These are phyloP conservation scores for Panzeria rudis DNA, from an alignment of 2,888 invertebrate species.

Conservation along the genomic window DNA sequence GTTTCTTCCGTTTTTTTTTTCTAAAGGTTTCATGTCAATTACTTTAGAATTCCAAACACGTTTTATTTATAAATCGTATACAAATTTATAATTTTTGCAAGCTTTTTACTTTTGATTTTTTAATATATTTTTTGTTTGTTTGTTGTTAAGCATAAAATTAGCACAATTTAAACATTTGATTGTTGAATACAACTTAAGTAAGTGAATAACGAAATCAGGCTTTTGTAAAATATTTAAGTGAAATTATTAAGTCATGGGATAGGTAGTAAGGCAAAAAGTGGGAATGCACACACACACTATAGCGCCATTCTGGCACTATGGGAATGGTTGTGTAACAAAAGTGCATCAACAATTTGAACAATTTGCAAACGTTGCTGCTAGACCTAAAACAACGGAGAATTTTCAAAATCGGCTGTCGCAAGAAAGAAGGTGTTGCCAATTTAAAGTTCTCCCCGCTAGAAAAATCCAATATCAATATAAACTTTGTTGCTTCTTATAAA, in stretches of 20 bases:
- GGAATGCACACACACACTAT: neutral
- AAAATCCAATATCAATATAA: too few species aligned
- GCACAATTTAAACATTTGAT: slow-evolving; percentile 52
- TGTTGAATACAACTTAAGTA: slow-evolving; percentile 8
- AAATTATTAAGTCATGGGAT: slow-evolving; percentile 43
- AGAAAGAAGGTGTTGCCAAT: too few species aligned
- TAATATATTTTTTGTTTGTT: slow-evolving; percentile 22
- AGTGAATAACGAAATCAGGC: slow-evolving; percentile 49
- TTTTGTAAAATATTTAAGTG: slow-evolving; percentile 43
- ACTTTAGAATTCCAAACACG: slow-evolving; percentile 60
- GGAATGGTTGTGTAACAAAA: neutral
- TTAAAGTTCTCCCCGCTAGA: too few species aligned
- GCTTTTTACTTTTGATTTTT: neutral
- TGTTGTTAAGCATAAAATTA: slow-evolving; percentile 60
- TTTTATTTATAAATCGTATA: slow-evolving; percentile 54
- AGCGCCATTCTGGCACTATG: slow-evolving; percentile 31
- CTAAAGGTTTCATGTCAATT: slow-evolving; percentile 28
- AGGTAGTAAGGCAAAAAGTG: neutral
- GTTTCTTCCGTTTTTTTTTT: slow-evolving; percentile 49
- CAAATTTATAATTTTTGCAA: slow-evolving; percentile 50
- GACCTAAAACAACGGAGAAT: too few species aligned
- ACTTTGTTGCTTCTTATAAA: too few species aligned
- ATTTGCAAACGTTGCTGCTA: too few species aligned
- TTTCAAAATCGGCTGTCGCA: too few species aligned
- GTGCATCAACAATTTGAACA: neutral